Conservation (phyloP, 2,888 invertebrate species). For the Pediacus dermestoides region DNA sequence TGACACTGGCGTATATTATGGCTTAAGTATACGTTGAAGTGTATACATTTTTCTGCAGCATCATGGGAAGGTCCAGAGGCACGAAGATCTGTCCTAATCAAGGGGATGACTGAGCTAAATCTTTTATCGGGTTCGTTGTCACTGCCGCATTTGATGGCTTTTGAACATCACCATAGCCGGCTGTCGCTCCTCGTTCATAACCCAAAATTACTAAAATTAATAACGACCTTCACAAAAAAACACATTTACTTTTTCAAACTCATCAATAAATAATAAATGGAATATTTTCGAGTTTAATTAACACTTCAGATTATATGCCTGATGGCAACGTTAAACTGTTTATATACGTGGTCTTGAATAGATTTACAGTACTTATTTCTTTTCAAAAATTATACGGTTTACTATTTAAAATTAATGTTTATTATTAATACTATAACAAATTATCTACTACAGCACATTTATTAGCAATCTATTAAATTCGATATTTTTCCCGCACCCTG, state of each 20-base stretch:
- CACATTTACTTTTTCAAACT: slow-evolving; percentile 21
- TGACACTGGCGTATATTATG: slow-evolving; percentile 33
- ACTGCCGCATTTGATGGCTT: slow-evolving; percentile 40
- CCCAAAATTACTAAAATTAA: slow-evolving; percentile 44
- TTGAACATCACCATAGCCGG: slow-evolving; percentile 17
- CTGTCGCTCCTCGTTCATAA: slow-evolving; percentile 41
- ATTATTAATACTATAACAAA: too few relatives aligned
- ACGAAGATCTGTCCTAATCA: slow-evolving; percentile 49
- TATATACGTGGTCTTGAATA: too few relatives aligned
- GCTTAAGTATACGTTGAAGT: slow-evolving; percentile 30
- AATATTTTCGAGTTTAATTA: slow-evolving; percentile 29
- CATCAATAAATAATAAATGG: slow-evolving; percentile 25
- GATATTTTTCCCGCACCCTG: too few relatives aligned
- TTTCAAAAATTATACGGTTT: too few relatives aligned
- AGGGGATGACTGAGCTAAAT: slow-evolving; percentile 46
- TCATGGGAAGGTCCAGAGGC: slow-evolving; percentile 48
- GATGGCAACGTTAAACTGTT: too few relatives aligned
- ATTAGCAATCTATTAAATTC: too few relatives aligned
- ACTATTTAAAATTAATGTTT: too few relatives aligned
- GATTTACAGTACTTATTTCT: too few relatives aligned
- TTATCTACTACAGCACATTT: too few relatives aligned
- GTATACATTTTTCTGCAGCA: slow-evolving; percentile 41
- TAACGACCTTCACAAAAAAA: slow-evolving; percentile 33
- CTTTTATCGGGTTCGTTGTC: slow-evolving; percentile 46
- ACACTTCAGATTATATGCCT: slow-evolving; percentile 26